Percentiles rank a stretch among this genome's conserved stretches.
phyloP scores from a whole-genome alignment of 2,888 invertebrate genomes.

The Noctua pronuba region DNA sequence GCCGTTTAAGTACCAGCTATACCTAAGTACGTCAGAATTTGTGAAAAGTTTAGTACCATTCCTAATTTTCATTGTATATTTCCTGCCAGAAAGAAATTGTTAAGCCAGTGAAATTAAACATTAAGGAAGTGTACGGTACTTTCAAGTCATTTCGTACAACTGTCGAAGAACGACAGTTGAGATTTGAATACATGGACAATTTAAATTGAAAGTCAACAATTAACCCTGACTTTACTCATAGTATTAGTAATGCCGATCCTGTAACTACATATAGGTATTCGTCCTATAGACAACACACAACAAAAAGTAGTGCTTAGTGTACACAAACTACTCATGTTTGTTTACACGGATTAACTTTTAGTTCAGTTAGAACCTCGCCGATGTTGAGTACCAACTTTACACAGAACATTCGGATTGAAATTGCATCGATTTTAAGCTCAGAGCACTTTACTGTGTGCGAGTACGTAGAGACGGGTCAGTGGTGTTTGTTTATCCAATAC shows the following conservation, averaged over 20 bases:
- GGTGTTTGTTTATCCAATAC: constrained; percentile 28
- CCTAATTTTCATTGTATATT: background rate
- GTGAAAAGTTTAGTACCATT: background rate
- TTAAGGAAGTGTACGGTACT: background rate
- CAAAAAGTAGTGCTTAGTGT: constrained; percentile 9
- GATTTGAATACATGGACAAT: background rate
- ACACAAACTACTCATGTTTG: constrained; percentile 11
- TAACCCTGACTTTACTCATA: background rate
- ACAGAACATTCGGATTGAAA: constrained; percentile 45
- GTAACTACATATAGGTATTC: constrained; percentile 2
- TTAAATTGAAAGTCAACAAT: background rate
- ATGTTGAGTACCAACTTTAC: constrained; percentile 33
- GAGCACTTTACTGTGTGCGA: constrained; percentile 24
- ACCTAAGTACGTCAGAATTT: background rate
- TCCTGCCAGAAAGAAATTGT: background rate
- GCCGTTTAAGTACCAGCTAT: background rate
- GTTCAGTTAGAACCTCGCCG: constrained; percentile 10
- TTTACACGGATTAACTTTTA: constrained; percentile 32
- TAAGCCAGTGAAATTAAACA: background rate
- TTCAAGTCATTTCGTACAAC: background rate
- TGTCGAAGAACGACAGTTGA: background rate
- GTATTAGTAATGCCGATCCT: background rate
- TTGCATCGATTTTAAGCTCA: constrained; percentile 57
- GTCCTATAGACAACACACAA: background rate
- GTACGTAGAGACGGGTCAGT: constrained; percentile 35